A percentile compares a stretch with the other conserved stretches of the same genome.
Conservation (phyloP, 1,140 invertebrate genomes). For the Drosophila novamexicana region DNA sequence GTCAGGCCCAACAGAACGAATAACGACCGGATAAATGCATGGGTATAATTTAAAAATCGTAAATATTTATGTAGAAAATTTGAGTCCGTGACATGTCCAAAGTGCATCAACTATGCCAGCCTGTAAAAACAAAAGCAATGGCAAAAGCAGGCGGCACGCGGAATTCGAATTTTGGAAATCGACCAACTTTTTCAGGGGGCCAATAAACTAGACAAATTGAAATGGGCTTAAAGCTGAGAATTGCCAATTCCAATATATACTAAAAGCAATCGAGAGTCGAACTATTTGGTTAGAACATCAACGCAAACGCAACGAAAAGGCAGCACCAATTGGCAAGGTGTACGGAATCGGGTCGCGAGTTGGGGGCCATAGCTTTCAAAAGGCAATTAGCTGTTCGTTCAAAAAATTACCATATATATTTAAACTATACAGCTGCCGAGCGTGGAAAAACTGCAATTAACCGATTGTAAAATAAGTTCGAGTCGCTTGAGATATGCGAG, state of each 20-base stretch:
- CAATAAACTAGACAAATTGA: too few species aligned
- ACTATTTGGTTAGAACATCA: neutral
- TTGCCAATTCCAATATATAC: too few species aligned
- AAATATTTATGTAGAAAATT: conserved; percentile 52
- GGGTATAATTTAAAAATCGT: conserved; percentile 29
- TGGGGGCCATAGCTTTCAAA: conserved; percentile 3
- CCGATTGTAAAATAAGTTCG: conserved; percentile 10
- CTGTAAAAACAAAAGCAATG: neutral
- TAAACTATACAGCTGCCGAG: neutral
- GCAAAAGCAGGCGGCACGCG: neutral
- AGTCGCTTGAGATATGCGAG: neutral
- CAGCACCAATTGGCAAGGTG: neutral
- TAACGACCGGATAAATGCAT: conserved; percentile 3
- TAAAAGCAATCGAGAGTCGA: neutral
- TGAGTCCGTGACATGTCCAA: conserved; percentile 27
- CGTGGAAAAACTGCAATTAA: conserved; percentile 23
- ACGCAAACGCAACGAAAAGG: neutral
- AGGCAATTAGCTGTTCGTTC: conserved; percentile 18
- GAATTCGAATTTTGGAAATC: neutral
- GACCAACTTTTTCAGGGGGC: neutral
- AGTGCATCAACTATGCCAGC: conserved; percentile 5
- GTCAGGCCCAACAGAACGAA: neutral
- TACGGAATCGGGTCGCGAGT: neutral
- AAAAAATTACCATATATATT: conserved; percentile 7
- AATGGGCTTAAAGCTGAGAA: neutral